These are phyloP conservation scores for Lates calcarifer DNA, from an alignment of 2,113 vertebrate genomes.

Conservation along the genomic window DNA sequence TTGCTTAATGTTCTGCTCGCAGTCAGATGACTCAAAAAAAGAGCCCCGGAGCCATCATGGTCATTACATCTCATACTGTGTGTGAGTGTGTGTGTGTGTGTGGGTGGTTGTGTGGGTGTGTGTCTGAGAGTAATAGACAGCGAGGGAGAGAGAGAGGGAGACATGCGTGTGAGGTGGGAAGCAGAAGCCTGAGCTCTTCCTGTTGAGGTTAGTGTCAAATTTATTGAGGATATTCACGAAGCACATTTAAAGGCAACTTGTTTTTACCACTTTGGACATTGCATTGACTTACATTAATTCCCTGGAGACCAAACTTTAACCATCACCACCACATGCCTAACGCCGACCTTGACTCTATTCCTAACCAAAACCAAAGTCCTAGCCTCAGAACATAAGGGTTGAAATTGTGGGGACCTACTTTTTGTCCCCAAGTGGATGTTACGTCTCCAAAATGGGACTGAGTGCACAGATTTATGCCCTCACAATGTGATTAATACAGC, in stretches of 20 bases:
- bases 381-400: no score
- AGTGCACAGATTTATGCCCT: not conserved
- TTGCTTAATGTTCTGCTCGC: constrained; percentile 64
- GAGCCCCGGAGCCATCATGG: constrained; percentile 37
- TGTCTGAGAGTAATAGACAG: not conserved
- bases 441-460: not conserved
- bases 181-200: not conserved
- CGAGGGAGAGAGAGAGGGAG: not conserved
- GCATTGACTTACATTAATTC: not conserved
- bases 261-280: not conserved
- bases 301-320: not conserved
- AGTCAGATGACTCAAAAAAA: constrained; percentile 60
- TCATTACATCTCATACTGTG: constrained; percentile 44
- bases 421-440: not conserved
- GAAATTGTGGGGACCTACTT: not conserved
- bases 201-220: not conserved
- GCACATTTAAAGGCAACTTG: no score
- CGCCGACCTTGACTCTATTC: not conserved
- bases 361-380: not conserved
- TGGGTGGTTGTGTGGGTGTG: constrained; percentile 13
- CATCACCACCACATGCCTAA: no score
- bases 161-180: constrained; percentile 1
- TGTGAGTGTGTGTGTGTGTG: constrained; percentile 43
- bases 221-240: not conserved
- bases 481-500: not conserved